Percentiles rank a stretch among this genome's conserved stretches.
Conservation (phyloP, 2,888 invertebrate genomes). For the Lagria hirta region DNA sequence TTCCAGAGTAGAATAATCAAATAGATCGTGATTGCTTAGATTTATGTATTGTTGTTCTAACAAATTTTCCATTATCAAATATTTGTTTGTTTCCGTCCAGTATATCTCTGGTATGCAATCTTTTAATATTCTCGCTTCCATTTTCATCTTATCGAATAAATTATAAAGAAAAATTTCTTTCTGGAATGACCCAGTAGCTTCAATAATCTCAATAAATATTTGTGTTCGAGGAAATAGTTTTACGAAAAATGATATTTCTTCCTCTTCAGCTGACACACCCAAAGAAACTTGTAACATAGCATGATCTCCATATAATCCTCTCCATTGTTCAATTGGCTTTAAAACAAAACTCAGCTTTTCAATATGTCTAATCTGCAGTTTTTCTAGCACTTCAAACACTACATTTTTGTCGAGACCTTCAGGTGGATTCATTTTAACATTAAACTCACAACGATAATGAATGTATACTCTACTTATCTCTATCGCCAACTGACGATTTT, state of each 20-base stretch:
- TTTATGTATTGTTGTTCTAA: constrained; percentile 39
- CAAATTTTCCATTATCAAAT: constrained; percentile 54
- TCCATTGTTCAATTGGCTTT: constrained; percentile 6
- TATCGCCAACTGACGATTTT: no score
- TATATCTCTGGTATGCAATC: constrained; percentile 49
- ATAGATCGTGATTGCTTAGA: constrained; percentile 35
- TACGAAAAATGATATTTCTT: constrained; percentile 38
- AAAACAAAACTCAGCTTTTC: constrained; percentile 1
- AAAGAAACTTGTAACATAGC: constrained; percentile 33
- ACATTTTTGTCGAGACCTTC: no score
- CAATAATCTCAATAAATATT: constrained; percentile 37
- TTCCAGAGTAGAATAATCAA: constrained; percentile 41
- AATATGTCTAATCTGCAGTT: constrained; percentile 1
- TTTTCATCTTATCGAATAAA: constrained; percentile 32
- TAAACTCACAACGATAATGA: no score
- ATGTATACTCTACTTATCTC: no score
- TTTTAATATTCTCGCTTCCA: constrained; percentile 26
- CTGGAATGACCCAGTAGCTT: constrained; percentile 38
- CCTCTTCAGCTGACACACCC: constrained; percentile 20
- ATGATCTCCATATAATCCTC: constrained; percentile 43
- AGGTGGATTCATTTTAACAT: no score
- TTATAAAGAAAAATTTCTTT: constrained; percentile 41
- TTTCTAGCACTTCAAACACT: constrained; percentile 4
- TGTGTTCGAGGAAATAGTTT: constrained; percentile 41
- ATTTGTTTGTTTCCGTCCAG: constrained; percentile 39